Conservation (phyloP, 1,140 invertebrate genomes). For the Chrysoperla carnea region DNA sequence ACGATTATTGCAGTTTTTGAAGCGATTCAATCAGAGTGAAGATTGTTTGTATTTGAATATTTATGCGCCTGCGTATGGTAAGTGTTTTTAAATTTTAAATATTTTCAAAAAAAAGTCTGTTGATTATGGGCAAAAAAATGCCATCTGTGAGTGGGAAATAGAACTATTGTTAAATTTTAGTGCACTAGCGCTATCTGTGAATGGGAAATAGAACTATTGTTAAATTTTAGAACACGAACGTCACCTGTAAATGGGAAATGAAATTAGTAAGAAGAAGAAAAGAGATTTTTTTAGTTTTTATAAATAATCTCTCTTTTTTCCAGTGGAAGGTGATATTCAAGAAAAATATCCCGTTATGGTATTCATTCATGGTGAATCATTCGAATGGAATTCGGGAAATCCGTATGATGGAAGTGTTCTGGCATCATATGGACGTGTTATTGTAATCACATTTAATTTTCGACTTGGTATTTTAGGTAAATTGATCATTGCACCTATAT, state of each 20-base stretch:
- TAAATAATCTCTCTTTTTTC: no score
- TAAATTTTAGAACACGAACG: no score
- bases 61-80: constrained; percentile 62
- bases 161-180: no score
- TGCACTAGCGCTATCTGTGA: no score
- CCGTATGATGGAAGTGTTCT: constrained; percentile 79
- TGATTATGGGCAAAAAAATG: no score
- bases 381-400: constrained; percentile 85
- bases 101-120: no score
- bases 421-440: constrained; percentile 72
- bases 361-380: constrained; percentile 83
- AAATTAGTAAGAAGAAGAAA: no score
- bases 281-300: no score
- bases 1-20: constrained; percentile 48
- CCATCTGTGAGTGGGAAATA: no score
- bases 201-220: no score
- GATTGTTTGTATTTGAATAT: constrained; percentile 89
- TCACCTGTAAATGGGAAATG: no score
- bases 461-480: constrained; percentile 80
- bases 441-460: constrained; percentile 88
- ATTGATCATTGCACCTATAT: constrained; percentile 5
- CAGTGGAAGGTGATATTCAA: constrained; percentile 26
- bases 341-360: constrained; percentile 62
- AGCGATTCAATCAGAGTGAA: constrained; percentile 53
- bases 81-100: no score